Evolutionary conservation across 2,113 vertebrate species (phyloP), one percentile per base, ranked within the genome.

Genomic region (Caranx ignobilis): DNA sequence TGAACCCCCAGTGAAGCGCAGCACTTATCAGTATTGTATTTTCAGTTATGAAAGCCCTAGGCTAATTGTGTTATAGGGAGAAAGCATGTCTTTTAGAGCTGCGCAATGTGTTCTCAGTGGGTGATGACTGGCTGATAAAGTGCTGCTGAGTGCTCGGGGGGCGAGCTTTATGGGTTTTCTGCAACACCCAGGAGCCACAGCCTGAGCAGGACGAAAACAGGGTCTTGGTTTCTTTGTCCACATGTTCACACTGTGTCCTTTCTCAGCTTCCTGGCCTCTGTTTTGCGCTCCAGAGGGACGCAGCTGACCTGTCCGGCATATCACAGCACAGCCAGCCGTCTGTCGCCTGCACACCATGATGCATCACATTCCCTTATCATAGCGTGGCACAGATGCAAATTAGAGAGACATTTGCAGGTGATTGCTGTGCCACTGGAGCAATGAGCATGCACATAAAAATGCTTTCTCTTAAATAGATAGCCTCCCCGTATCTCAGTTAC

Each of bases 121-220:
- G 55, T 66, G 77, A 89, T 74, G 87, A 74, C 70, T 50, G 60
- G 80, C 86, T 84, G 89, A 86, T 82, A 75, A 85, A 91, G 50
- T 76, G 81, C 74, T 26, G 59, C 79, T 72, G 72, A 78, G 85
- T 73, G 68, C 75, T 63, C 11, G 70, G 48, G 65, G 68, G 71
- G 71, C 15, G 9, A 75, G 81, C 54, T 74, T 71, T 83, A 87
- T 89, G 65, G 91, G 81, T 92, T 92, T 84, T 88, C 62, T 71
- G 48, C 11, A 57, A 45, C 59, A 81, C 37, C 68, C 54, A n/a
- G 12, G 82, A 82, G 83, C 67, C 71, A 52, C 34, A 56, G 59
- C 45, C 16, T 31, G 84, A 82, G 60, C 55, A 59, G 54, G 69
- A 80, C 0, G 41, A 60, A 70, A 83, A 70, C 56, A 75, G 82